Conservation (phyloP, 2,888 invertebrate species). For the Nasonia oneida region DNA sequence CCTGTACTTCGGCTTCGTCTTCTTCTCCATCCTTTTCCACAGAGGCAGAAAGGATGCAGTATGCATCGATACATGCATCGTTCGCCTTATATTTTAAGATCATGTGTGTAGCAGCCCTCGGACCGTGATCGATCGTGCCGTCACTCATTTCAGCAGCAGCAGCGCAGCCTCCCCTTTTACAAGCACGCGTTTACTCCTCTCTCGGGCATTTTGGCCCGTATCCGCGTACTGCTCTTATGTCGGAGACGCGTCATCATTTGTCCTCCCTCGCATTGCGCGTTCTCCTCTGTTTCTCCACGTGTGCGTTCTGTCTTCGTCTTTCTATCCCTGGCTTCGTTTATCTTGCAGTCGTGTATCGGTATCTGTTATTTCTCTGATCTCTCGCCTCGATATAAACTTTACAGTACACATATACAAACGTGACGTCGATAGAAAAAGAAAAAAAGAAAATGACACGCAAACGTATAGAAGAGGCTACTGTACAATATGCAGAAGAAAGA, state of each 20-base stretch:
- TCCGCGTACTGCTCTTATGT: not conserved
- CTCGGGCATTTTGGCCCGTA: not conserved
- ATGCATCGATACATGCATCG: not conserved
- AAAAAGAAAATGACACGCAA: not conserved
- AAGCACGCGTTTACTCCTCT: not conserved
- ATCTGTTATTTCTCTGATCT: not conserved
- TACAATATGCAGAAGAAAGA: conserved; percentile 11
- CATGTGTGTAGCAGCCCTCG: conserved; percentile 77
- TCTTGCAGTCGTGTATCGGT: not conserved
- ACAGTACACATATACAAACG: not conserved
- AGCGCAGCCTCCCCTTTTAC: not conserved
- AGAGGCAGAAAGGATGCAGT: conserved; percentile 10
- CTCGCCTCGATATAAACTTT: not conserved
- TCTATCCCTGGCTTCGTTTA: not conserved
- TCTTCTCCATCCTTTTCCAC: not conserved
- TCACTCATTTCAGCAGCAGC: conserved; percentile 21
- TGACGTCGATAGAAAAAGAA: not conserved
- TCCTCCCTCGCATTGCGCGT: conserved; percentile 25
- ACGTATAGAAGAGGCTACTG: not conserved
- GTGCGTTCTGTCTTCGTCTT: conserved; percentile 6
- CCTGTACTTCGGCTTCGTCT: not conserved
- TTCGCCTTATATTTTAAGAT: not conserved
- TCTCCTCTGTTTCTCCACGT: conserved; percentile 21
- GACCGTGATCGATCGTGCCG: conserved; percentile 75
- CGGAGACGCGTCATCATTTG: not conserved